Percentiles rank a stretch among this genome's conserved stretches.
Conservation (phyloP, 37 sponge, comb jelly and placozoan species). For the Theonella swinhoei region DNA sequence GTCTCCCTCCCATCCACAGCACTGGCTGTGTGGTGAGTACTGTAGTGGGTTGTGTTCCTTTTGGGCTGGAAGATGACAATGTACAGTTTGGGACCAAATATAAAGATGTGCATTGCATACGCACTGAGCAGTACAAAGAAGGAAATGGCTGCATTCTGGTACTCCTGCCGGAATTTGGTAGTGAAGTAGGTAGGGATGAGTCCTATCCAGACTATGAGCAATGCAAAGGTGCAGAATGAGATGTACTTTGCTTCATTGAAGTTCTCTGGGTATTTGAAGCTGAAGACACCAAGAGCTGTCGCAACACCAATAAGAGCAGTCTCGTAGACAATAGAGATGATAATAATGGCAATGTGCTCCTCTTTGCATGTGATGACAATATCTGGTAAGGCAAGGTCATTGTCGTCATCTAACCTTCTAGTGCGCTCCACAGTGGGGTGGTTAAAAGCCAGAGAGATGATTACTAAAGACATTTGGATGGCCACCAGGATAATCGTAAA, state of each 20-base stretch:
- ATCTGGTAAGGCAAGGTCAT: constrained; percentile 18
- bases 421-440: constrained; percentile 19
- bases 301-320: constrained; percentile 52
- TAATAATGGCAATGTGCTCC: constrained; percentile 24
- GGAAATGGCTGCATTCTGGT: constrained; percentile 38
- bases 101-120: constrained; percentile 37
- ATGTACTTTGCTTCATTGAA: constrained; percentile 81
- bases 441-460: constrained; percentile 19
- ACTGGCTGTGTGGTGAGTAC: neutral
- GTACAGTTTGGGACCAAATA: constrained; percentile 68
- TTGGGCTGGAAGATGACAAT: constrained; percentile 55
- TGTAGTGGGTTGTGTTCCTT: constrained; percentile 11
- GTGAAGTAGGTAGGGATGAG: constrained; percentile 56
- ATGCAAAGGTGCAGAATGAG: constrained; percentile 57
- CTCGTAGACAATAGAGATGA: constrained; percentile 46
- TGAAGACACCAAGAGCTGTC: constrained; percentile 63
- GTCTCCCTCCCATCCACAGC: neutral
- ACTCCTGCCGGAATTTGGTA: constrained; percentile 33
- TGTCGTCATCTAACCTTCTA: neutral
- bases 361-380: constrained; percentile 45
- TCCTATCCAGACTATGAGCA: constrained; percentile 65
- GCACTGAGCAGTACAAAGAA: constrained; percentile 55
- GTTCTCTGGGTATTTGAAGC: constrained; percentile 74
- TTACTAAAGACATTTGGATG: constrained; percentile 42
- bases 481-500: constrained; percentile 64